phyloP scores from a whole-genome alignment of 2,888 invertebrate genomes.

The Drosophila nr. fundita region DNA sequence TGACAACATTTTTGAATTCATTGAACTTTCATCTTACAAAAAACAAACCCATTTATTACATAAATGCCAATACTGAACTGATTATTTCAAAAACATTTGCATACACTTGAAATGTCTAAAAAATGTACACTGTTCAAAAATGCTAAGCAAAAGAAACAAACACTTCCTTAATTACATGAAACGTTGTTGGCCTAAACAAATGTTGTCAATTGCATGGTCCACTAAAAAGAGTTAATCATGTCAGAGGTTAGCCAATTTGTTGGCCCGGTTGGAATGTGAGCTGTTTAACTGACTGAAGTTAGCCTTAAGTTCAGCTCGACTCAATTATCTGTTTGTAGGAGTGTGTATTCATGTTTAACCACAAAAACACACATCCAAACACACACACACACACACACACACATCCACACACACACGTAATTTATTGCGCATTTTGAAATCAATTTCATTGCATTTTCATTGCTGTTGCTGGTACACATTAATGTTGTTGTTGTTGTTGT shows the following conservation, averaged over 20 bases:
- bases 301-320: constrained; percentile 9
- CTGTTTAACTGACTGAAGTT: constrained; percentile 17
- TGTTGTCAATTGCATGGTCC: constrained; percentile 25
- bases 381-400: neutral
- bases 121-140: constrained; percentile 5
- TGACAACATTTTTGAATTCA: constrained; percentile 5
- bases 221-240: constrained; percentile 39
- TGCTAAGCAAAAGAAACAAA: constrained; percentile 1
- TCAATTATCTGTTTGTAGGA: neutral
- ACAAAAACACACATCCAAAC: neutral
- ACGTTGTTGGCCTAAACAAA: constrained; percentile 17
- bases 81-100: neutral
- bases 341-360: neutral
- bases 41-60: neutral
- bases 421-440: constrained; percentile 69
- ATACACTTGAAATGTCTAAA: neutral
- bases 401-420: constrained; percentile 18
- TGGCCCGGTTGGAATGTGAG: constrained; percentile 9
- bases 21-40: constrained; percentile 6
- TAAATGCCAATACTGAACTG: neutral
- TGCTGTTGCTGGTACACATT: constrained; percentile 1
- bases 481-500: constrained; percentile 14
- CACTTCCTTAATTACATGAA: constrained; percentile 36
- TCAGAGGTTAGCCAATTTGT: constrained; percentile 58
- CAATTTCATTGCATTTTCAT: constrained; percentile 56